Percentiles rank a stretch among this genome's conserved stretches.
Conservation (phyloP, 2,888 invertebrate genomes). For the Molorchus minor region DNA sequence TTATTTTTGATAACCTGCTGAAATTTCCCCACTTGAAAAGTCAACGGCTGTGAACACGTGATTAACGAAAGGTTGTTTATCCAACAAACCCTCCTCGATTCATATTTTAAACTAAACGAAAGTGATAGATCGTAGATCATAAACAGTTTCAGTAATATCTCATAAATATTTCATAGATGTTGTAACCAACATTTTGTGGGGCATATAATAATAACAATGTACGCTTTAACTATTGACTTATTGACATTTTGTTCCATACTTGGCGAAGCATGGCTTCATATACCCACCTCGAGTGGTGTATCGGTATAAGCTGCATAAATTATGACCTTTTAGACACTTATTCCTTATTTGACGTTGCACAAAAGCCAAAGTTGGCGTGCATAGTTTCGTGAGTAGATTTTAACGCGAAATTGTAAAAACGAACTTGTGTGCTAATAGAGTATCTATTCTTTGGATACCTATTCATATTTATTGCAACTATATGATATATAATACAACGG, state of each 20-base stretch:
- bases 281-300: slow-evolving; percentile 26
- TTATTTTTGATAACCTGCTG: too few relatives aligned
- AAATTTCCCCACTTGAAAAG: too few relatives aligned
- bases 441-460: too few relatives aligned
- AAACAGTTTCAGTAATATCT: slow-evolving; percentile 29
- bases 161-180: slow-evolving; percentile 36
- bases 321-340: slow-evolving; percentile 13
- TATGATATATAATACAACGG: too few relatives aligned
- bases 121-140: slow-evolving; percentile 35
- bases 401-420: too few relatives aligned
- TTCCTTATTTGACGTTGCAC: slow-evolving; percentile 12
- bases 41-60: too few relatives aligned
- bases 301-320: slow-evolving; percentile 10
- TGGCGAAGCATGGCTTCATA: slow-evolving; percentile 32
- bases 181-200: slow-evolving; percentile 16
- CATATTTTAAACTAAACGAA: slow-evolving; percentile 34
- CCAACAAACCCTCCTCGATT: not conserved
- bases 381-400: slow-evolving; percentile 2
- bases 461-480: too few relatives aligned
- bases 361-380: slow-evolving; percentile 12
- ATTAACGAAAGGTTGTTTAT: slow-evolving; percentile 9
- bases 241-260: slow-evolving; percentile 39
- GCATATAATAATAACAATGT: slow-evolving; percentile 34
- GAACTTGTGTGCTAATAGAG: too few relatives aligned
- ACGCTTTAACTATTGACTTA: slow-evolving; percentile 36